Evolutionary conservation across 2,888 invertebrate genomes (phyloP), one percentile per base, ranked within the genome.

Genomic region (Aphidoletes aphidimyza): DNA sequence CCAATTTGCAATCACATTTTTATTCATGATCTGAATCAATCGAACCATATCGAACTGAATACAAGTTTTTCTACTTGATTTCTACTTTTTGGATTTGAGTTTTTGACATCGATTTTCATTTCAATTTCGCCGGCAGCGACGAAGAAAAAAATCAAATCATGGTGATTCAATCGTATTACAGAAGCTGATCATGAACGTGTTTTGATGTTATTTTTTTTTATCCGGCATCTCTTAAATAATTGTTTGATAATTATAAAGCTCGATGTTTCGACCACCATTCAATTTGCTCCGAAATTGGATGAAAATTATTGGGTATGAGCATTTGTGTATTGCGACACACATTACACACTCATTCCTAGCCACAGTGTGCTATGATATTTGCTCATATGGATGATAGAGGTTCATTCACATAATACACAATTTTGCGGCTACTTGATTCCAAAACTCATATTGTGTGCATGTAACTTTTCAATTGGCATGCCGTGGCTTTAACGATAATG

Each of bases 141-240:
- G 69, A 30, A 69, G 14, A 1, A 54, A 69, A 11, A 30, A 14
- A 5, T 14, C 30, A 9, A 6, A 5, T 54, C 5, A 6, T 30
- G 69, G 69, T 69, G 69, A 69, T 69, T 69, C 69, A 69, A 69
- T 69, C 69, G 26, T 9, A 69, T 69, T 69, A 69, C 34, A 69
- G 30, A 30, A 14, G 34, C 69, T 69, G 14, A 30, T 47, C 9
- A 17, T 19, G 14, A 14, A 9, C 69, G 14, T 69, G 26, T n/a
- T 17, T 34, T 30, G 14, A 11, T 0, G 30, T n/a, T n/a, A n/a
- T 1, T 47, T 11, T 1, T 3, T n/a, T 69, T n/a, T 69, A 69
- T 69, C 69, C 69, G 69, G 69, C 69, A 69, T 17, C 69, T 26
- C 22, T n/a, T 54, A 11, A 69, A 30, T 69, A 69, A 69, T 26